Evolutionary conservation across 2,888 invertebrate species (phyloP).

Genomic region (Diplolepis rosae): DNA sequence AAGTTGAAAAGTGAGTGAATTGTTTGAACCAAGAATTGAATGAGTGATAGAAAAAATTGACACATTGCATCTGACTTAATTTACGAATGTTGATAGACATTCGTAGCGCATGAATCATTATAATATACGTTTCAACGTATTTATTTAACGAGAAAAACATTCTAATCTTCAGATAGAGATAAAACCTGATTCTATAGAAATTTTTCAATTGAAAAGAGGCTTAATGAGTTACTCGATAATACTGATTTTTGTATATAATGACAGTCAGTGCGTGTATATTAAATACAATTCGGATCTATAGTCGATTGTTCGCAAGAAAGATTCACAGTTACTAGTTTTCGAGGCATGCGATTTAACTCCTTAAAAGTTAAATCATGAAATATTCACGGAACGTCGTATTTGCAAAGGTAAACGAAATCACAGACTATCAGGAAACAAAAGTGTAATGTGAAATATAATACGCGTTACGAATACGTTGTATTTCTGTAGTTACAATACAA

Average conservation of each 20-base stretch:
- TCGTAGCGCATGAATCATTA: neutral
- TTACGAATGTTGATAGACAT: neutral
- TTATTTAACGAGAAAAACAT: neutral
- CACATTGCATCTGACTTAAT: neutral
- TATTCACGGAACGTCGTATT: no score
- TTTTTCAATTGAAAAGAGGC: constrained; percentile 16
- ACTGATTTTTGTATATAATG: constrained; percentile 11
- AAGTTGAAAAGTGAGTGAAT: neutral
- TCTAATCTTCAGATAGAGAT: neutral
- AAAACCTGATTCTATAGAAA: neutral
- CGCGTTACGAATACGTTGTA: no score
- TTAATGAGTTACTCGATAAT: constrained; percentile 10
- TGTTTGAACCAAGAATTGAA: constrained; percentile 7
- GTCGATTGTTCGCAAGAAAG: constrained; percentile 5
- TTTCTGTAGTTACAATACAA: no score
- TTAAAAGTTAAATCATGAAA: neutral
- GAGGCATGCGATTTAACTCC: neutral
- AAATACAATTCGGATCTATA: constrained; percentile 12
- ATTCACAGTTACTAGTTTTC: constrained; percentile 4
- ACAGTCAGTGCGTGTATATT: constrained; percentile 26
- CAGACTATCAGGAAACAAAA: no score
- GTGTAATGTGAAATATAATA: no score
- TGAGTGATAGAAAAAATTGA: neutral
- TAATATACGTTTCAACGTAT: neutral
- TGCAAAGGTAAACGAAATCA: neutral